Evolutionary conservation across 2,888 invertebrate species (phyloP).

Genomic region (Sthenelais limicola): DNA sequence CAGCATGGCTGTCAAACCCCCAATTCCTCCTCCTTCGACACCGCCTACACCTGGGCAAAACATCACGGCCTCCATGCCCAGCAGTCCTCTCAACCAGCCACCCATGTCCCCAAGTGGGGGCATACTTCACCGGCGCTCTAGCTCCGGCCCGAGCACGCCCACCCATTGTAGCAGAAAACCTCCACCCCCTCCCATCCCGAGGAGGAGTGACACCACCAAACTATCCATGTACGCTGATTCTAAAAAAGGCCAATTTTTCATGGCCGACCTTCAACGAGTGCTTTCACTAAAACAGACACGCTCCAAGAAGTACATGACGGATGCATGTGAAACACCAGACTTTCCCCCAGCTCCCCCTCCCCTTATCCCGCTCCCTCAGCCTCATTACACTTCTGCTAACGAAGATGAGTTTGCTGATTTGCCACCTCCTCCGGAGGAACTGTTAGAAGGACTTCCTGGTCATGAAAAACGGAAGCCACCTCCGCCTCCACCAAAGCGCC

Average conservation of each 20-base stretch:
- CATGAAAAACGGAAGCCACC: not conserved
- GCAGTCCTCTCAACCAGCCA: constrained; percentile 19
- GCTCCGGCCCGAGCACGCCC: constrained; percentile 34
- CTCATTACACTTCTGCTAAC: constrained; percentile 8
- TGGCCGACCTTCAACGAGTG: constrained; percentile 48
- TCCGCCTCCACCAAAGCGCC: constrained; percentile 47
- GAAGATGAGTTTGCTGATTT: constrained; percentile 36
- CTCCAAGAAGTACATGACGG: not conserved
- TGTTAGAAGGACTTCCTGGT: constrained; percentile 40
- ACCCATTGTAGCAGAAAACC: constrained; percentile 6
- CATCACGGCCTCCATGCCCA: constrained; percentile 7
- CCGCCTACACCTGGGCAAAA: not conserved
- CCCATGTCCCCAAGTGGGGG: not conserved
- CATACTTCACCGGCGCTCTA: not conserved
- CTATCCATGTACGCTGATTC: constrained; percentile 38
- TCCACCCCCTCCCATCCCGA: constrained; percentile 47
- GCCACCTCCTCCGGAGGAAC: constrained; percentile 48
- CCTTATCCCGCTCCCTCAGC: constrained; percentile 11
- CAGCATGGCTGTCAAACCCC: not conserved
- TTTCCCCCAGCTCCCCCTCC: constrained; percentile 43
- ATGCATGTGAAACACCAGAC: constrained; percentile 5
- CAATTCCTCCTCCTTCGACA: not conserved
- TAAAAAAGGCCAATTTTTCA: constrained; percentile 37
- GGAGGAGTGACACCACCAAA: constrained; percentile 44
- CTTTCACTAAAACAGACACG: constrained; percentile 48